phyloP scores from a whole-genome alignment of 2,888 invertebrate genomes.

The Amitus sp. region DNA sequence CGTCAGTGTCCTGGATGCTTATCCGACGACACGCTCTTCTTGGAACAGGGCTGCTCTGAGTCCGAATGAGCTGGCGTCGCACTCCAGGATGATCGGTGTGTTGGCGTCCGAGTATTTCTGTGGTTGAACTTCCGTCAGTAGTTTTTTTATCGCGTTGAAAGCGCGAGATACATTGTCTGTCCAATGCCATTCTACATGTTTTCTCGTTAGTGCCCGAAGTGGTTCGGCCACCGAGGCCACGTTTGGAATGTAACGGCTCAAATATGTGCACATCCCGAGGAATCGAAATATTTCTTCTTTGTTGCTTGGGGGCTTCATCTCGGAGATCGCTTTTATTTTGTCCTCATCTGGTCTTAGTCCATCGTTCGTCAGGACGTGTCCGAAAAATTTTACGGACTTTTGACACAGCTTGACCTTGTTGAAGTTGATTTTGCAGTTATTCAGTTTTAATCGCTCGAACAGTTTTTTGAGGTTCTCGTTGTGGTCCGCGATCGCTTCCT shows the following conservation, averaged over 20 bases:
- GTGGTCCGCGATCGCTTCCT: conserved; percentile 2
- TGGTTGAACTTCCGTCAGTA: background rate
- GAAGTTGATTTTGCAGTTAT: conserved; percentile 7
- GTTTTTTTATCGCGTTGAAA: conserved; percentile 7
- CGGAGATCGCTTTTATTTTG: conserved; percentile 3
- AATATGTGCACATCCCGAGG: conserved; percentile 17
- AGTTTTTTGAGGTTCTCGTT: conserved; percentile 5
- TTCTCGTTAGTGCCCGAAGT: conserved; percentile 3
- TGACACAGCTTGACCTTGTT: conserved; percentile 8
- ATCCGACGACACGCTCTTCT: conserved; percentile 51
- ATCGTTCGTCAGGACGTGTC: conserved; percentile 8
- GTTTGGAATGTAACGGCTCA: conserved; percentile 8
- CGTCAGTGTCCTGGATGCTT: conserved; percentile 50
- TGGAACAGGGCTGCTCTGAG: conserved; percentile 52
- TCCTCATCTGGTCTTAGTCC: conserved; percentile 2
- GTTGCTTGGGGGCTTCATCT: background rate
- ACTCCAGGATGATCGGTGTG: conserved; percentile 5
- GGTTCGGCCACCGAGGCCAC: background rate
- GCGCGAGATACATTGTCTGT: background rate
- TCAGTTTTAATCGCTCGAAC: background rate
- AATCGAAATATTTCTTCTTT: conserved; percentile 12
- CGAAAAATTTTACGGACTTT: conserved; percentile 12
- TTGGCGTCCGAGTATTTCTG: conserved; percentile 13
- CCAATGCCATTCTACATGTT: conserved; percentile 11
- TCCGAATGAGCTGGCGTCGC: conserved; percentile 32